Evolutionary conservation across 2,888 invertebrate genomes (phyloP).

Genomic region (Philonicus albiceps): DNA sequence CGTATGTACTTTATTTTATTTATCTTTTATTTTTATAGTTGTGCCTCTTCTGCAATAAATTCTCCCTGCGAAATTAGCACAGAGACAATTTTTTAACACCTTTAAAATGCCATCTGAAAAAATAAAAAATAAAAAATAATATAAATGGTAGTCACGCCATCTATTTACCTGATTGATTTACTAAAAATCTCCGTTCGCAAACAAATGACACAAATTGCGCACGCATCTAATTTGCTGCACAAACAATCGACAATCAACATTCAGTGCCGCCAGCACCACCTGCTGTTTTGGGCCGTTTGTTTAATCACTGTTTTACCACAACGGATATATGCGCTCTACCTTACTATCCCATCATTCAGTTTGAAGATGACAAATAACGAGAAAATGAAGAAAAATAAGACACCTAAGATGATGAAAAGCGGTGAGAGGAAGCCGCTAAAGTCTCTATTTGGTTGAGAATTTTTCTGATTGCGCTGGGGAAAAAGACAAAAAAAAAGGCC

Average conservation of each 20-base stretch:
- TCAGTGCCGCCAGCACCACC: background rate
- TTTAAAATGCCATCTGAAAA: background rate
- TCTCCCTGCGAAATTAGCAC: background rate
- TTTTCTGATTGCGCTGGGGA: background rate
- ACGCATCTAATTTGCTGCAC: slow-evolving; percentile 15
- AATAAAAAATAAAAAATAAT: no score
- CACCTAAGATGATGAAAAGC: background rate
- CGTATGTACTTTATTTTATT: background rate
- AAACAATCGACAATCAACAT: slow-evolving; percentile 6
- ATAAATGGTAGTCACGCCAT: background rate
- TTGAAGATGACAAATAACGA: background rate
- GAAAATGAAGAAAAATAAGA: background rate
- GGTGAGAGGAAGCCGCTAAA: background rate
- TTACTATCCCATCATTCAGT: background rate
- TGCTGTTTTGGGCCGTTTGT: background rate
- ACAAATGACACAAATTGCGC: slow-evolving; percentile 24
- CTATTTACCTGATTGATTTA: background rate
- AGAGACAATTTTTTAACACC: background rate
- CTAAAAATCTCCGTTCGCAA: background rate
- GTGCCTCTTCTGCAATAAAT: background rate
- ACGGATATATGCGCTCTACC: background rate
- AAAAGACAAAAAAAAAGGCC: background rate
- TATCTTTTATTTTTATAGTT: background rate
- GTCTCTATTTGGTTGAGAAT: background rate
- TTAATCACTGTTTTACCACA: background rate